Evolutionary conservation across 2,797 vertebrate species (phyloP), one percentile per base, ranked within the genome.

Genomic region (Lepus townsendii): DNA sequence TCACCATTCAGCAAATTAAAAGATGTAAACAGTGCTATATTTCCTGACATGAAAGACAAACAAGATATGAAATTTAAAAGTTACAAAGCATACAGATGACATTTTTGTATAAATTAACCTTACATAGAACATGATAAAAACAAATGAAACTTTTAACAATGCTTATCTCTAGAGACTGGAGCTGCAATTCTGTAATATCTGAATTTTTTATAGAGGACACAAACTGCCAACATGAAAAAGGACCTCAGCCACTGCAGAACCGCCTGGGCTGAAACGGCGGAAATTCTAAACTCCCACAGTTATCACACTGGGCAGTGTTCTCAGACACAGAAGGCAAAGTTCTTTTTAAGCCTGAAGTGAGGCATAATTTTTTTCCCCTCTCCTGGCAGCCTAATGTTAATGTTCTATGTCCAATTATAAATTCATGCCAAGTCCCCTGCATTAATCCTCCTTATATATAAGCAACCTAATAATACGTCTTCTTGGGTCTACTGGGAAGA

Each of bases 11-110:
- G 14, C 24, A 96, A 79, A 1, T 73, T 80, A 94, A 94, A 92
- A 92, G 13, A 83, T 92, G 80, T 88, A 80, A 84, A 27, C 30
- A 84, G 27, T 88, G 3, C 17, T 90, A 72, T 3, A 30, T 92
- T 85, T 87, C 62, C 22, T 83, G 22, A 88, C 30, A 68, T 82
- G 63, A 93, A 92, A 91, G 20, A 90, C 75, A 95, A 96, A 26
- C 69, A 95, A 82, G 19, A 78, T 75, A 26, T 42, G 68, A 90
- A 92, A 84, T 88, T 92, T 27, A 35, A 82, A 96, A 96, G 38
- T 83, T 89, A 6, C 24, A 84, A 76, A 90, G 54, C 14, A 80
- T 60, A 22, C 20, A 2, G 63, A 32, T 72, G 76, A 63, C 20
- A 69, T 16, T 89, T 63, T 82, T 78, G 42, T 73, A 87, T 84